A percentile compares a stretch with the other conserved stretches of the same genome.
Conservation (phyloP, 2,888 invertebrate species). For the Sesia apiformis region DNA sequence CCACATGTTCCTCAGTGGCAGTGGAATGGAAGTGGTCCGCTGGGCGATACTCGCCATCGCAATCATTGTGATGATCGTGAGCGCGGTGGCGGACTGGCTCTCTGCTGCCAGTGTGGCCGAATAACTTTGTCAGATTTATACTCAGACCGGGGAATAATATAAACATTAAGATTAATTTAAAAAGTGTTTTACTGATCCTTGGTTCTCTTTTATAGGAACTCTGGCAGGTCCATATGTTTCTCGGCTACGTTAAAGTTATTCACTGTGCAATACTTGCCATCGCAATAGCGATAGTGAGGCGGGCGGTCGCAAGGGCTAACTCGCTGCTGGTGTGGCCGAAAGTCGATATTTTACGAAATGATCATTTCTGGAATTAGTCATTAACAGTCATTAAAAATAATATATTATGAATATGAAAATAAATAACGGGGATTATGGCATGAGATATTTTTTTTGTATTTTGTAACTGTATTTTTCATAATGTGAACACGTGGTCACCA, state of each 20-base stretch:
- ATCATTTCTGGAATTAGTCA: no score
- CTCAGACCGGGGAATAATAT: conserved; percentile 24
- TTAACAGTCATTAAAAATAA: no score
- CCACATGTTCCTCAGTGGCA: conserved; percentile 40
- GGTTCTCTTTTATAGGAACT: conserved; percentile 41
- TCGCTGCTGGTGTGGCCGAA: conserved; percentile 33
- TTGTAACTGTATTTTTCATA: no score
- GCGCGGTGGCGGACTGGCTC: conserved; percentile 23
- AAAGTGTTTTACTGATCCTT: conserved; percentile 30
- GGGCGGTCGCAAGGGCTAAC: conserved; percentile 25
- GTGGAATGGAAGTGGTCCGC: conserved; percentile 36
- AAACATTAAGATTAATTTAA: conserved; percentile 37
- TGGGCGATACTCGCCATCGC: conserved; percentile 53
- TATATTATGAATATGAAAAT: no score
- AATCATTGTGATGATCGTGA: conserved; percentile 20
- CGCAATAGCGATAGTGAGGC: conserved; percentile 29
- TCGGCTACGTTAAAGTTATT: conserved; percentile 45
- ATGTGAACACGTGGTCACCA: no score
- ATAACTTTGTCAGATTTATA: conserved; percentile 55
- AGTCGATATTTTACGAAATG: no score
- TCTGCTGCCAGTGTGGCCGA: conserved; percentile 34
- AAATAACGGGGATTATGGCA: no score
- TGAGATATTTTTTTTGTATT: no score
- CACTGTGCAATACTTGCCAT: conserved; percentile 53
- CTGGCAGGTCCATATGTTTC: conserved; percentile 35